Percentiles rank a stretch among this genome's conserved stretches.
phyloP scores from a whole-genome alignment of 2,113 vertebrate species.

The Callocephalon fimbriatum region DNA sequence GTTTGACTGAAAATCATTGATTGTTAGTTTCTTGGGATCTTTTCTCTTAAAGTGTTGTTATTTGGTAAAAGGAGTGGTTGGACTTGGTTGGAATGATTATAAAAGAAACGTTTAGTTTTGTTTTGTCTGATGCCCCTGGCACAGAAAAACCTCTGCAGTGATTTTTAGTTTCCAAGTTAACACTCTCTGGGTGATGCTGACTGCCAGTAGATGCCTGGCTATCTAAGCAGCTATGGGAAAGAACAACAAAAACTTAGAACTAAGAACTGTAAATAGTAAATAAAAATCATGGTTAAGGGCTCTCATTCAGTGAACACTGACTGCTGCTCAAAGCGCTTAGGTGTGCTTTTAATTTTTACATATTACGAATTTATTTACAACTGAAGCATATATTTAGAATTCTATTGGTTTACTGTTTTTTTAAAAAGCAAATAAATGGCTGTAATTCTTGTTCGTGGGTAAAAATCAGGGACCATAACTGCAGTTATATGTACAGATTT shows the following conservation, averaged over 20 bases:
- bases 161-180: not conserved
- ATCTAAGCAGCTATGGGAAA: not conserved
- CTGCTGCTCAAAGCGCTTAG: not conserved
- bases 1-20: not conserved
- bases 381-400: not conserved
- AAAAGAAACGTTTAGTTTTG: not conserved
- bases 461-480: not conserved
- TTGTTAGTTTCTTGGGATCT: not conserved
- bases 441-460: not conserved
- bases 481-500: not conserved
- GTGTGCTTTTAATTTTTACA: not conserved
- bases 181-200: not conserved
- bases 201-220: not conserved
- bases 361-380: not conserved
- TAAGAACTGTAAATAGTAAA: not conserved
- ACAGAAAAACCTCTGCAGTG: not conserved
- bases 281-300: not conserved
- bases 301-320: not conserved
- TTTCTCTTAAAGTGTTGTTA: not conserved
- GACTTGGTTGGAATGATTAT: not conserved
- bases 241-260: not conserved
- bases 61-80: not conserved
- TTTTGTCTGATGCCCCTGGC: not conserved
- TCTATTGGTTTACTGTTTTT: not conserved
- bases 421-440: not conserved